Base-by-base conservation (phyloP, 2,888 invertebrate genomes). In the Molorchus minor region DNA sequence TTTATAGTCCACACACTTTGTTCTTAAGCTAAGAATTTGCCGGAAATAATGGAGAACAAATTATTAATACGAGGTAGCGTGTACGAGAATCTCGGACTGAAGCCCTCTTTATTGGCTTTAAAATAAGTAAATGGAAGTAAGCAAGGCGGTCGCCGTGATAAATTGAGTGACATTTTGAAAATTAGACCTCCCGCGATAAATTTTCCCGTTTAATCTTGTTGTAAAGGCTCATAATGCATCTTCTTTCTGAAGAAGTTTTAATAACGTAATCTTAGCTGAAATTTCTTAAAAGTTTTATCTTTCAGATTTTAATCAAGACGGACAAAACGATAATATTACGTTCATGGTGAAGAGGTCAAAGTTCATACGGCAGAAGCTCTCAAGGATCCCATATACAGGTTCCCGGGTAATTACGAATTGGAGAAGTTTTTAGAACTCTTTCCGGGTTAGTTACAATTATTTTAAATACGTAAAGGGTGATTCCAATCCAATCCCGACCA, bases 401-500 rank as follows among this genome's bases (percentile, higher is more conserved):
- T 94, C 81, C 92, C 94, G 0, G 92, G 92, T 72, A 97, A 97
- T 82, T 97, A 98, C 79, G 98, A 98, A 41, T 98, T 98, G 56
- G 98, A 97, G 80, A 98, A 98, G 84, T 98, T 96, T 83, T 86
- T 98, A 65, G 98, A 98, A 82, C 86, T 98, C 64, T 98, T 98
- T 85, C 97, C 97, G 70, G 93, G 93, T 93, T 82, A 84, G 84
- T 79, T 41, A 5, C 12, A 40, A 15, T 47, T 12, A 17, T 8
- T 5, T 3, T n/a, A n/a, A n/a, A n/a, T n/a, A n/a, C n/a, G n/a
- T n/a, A n/a, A n/a, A n/a, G n/a, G n/a, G n/a, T n/a, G n/a, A n/a
- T n/a, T n/a, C n/a, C n/a, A n/a, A n/a, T n/a, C n/a, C n/a, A n/a
- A n/a, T n/a, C n/a, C n/a, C n/a, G n/a, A n/a, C n/a, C n/a, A n/a